phyloP scores from a whole-genome alignment of 2,888 invertebrate species.

The Cheilosia impressa region DNA sequence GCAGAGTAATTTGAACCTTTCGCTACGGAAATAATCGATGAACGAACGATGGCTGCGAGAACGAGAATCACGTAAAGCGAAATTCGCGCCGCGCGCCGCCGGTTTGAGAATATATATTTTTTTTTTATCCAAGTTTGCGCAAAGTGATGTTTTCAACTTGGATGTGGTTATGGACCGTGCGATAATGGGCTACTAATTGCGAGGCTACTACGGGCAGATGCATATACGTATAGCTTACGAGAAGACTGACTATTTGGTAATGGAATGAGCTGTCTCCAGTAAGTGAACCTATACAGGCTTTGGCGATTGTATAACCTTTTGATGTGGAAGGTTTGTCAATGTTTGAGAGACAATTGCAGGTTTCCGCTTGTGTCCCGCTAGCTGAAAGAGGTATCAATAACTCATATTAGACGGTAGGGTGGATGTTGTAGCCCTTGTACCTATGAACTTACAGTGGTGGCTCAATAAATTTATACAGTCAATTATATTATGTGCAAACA shows the following conservation, averaged over 20 bases:
- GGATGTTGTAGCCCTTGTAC: too few species aligned
- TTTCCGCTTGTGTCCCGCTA: too few species aligned
- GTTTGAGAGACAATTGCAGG: too few species aligned
- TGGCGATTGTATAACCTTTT: neutral
- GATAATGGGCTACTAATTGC: slow-evolving; percentile 19
- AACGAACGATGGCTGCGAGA: slow-evolving; percentile 32
- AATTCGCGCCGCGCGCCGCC: slow-evolving; percentile 29
- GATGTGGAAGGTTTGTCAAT: too few species aligned
- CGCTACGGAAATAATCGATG: slow-evolving; percentile 55
- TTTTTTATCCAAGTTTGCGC: neutral
- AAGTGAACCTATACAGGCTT: neutral
- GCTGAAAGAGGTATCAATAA: too few species aligned
- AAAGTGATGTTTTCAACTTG: neutral
- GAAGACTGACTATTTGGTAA: neutral
- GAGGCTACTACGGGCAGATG: neutral
- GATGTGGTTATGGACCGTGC: slow-evolving; percentile 5
- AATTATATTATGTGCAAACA: too few species aligned
- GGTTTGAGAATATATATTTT: neutral
- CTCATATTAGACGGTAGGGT: too few species aligned
- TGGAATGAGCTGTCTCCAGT: neutral
- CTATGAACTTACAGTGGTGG: too few species aligned
- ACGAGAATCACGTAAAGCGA: slow-evolving; percentile 40
- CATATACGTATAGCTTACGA: neutral
- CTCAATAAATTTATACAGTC: too few species aligned
- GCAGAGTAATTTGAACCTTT: slow-evolving; percentile 70